Conservation (phyloP, 2,888 invertebrate species). For the Agonum fuliginosum region DNA sequence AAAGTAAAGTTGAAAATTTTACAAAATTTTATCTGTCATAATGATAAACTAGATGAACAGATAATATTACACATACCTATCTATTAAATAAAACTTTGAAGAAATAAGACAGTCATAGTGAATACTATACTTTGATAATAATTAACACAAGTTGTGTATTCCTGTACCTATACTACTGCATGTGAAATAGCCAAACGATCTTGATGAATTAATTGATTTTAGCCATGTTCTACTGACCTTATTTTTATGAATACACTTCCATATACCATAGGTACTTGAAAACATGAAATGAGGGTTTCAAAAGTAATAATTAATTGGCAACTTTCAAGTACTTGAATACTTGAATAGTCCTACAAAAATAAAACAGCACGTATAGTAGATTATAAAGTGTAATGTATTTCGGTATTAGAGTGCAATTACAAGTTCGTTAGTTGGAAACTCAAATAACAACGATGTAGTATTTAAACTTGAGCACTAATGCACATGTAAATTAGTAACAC, state of each 20-base stretch:
- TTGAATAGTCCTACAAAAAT: background rate
- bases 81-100: no score
- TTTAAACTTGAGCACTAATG: constrained; percentile 21
- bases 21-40: no score
- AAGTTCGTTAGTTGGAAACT: constrained; percentile 18
- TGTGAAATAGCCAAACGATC: no score
- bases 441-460: constrained; percentile 15
- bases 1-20: no score
- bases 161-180: no score
- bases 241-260: background rate
- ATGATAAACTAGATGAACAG: no score
- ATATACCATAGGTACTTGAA: background rate
- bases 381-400: background rate
- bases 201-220: background rate
- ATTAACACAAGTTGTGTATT: no score
- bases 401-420: constrained; percentile 3
- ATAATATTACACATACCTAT: no score
- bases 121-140: no score
- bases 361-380: background rate
- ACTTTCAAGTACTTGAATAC: no score
- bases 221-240: background rate
- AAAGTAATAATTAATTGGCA: constrained; percentile 8
- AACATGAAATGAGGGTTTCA: background rate
- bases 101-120: no score
- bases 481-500: constrained; percentile 17